Base-by-base conservation (phyloP, 2,888 invertebrate species). In the Sinotaia quadrata region DNA sequence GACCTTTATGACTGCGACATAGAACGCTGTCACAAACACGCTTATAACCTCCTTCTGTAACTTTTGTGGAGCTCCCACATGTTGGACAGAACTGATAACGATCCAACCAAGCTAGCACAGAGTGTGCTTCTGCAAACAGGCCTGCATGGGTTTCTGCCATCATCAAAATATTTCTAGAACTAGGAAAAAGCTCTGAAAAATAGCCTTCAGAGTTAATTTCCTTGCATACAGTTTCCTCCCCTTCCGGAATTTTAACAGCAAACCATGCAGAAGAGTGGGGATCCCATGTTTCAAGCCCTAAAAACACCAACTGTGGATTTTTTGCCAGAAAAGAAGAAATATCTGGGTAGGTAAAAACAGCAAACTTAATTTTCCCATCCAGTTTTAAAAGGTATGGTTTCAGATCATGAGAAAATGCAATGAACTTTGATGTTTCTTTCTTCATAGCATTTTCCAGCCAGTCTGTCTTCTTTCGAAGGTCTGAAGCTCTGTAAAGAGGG, bases 11-110 rank as follows among this genome's bases (percentile, higher is more conserved):
- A 72, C 85, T 85, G 15, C 78, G 72, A 68, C 87, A 87, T 15
- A 81, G 79, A 29, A 74, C 67, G 57, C 84, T 78, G 36, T 70
- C 66, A 74, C 88, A 87, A 0, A 67, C 67, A 58, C 85, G 74
- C 73, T 87, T 88, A 75, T 85, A 85, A 0, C 88, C 88, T 2
- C 81, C 86, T 49, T 87, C 84, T 24, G 79, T 78, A 33, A 85
- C 67, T 15, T 67, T 67, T 34, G 89, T 83, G 12, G 77, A 70
- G 21, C 81, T 77, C 4, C 88, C 88, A 79, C 90, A 90, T 2
- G 87, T 87, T 4, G 89, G 86, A 80, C 90, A 90, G 71, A 87
- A 87, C 29, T 68, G 75, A 74, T 88, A 89, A 0, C 86, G 82
- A 44, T 86, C 83, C 69, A 88, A 84, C 89, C 89, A 90, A 21